These are phyloP conservation scores for Lamprotornis superbus DNA, from an alignment of 2,113 vertebrate species.

Conservation along the genomic window DNA sequence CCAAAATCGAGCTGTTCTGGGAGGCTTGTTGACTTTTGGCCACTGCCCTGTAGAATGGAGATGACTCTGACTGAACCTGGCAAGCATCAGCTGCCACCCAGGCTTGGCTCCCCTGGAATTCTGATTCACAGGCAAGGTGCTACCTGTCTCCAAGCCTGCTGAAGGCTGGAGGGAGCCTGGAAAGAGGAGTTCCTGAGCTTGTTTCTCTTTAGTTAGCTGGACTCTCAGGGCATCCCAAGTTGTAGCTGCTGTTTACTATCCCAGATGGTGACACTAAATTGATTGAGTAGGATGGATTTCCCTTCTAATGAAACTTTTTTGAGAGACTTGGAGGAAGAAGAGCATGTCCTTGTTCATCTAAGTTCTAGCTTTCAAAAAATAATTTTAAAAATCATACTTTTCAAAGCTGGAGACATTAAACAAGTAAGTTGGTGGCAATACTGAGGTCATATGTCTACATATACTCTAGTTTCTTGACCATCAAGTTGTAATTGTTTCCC, in stretches of 20 bases:
- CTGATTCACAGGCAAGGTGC: background rate
- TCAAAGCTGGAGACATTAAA: background rate
- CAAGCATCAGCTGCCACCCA: background rate
- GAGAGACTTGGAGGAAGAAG: background rate
- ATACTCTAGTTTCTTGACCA: background rate
- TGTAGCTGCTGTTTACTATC: background rate
- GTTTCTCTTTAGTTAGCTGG: background rate
- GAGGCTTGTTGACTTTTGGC: background rate
- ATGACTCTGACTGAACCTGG: background rate
- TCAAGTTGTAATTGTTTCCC: background rate
- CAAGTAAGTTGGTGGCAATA: background rate
- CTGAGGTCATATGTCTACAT: background rate
- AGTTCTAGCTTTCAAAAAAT: background rate
- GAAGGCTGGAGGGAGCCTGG: background rate
- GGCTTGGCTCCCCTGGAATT: background rate
- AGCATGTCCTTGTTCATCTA: background rate
- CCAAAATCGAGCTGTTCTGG: background rate
- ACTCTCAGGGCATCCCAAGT: background rate
- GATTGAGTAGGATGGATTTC: background rate
- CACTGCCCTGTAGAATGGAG: background rate
- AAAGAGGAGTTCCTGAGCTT: background rate
- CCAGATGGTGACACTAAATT: background rate
- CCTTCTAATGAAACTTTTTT: background rate
- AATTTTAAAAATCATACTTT: fast-evolving
- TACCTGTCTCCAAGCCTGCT: background rate